Percentiles rank a stretch among this genome's conserved stretches.
Conservation (phyloP, 2,113 vertebrate genomes). For the Nibea coibor region DNA sequence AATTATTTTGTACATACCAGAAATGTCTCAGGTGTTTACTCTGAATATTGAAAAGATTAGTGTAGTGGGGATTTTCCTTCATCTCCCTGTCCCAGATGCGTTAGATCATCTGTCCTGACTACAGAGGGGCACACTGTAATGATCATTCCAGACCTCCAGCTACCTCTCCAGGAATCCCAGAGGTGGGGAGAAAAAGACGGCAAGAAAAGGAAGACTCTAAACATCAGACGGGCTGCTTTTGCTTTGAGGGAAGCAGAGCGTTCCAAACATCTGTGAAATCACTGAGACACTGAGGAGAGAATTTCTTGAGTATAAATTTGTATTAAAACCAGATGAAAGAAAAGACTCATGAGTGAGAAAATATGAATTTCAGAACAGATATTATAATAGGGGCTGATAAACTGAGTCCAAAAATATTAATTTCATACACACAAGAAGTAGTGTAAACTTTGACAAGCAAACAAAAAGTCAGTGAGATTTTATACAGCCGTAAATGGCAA, state of each 20-base stretch:
- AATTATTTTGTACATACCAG: conserved; percentile 72
- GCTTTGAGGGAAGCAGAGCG: conserved; percentile 50
- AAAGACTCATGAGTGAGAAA: neutral
- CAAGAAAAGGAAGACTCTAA: conserved; percentile 49
- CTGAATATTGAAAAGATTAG: conserved; percentile 21
- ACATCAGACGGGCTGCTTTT: conserved; percentile 66
- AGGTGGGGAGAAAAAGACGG: conserved; percentile 51
- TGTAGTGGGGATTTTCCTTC: neutral
- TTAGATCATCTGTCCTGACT: conserved; percentile 58
- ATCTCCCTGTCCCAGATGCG: conserved; percentile 49
- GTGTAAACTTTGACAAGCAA: neutral
- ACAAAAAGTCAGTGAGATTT: neutral
- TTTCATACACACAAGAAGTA: neutral
- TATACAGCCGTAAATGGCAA: neutral
- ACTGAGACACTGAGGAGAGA: conserved; percentile 44
- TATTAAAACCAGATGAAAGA: conserved; percentile 49
- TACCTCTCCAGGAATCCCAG: conserved; percentile 63
- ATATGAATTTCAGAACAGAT: neutral
- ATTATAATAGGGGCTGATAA: neutral
- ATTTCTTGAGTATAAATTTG: conserved; percentile 46
- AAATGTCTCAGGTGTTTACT: conserved; percentile 28
- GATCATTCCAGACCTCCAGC: conserved; percentile 75
- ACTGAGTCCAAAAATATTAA: neutral
- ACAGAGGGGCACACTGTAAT: conserved; percentile 63
- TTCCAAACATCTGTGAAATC: conserved; percentile 78